A percentile compares a stretch with the other conserved stretches of the same genome.
Evolutionary conservation across 2,797 vertebrate genomes (phyloP).

Genomic region (Microctenopoma lineatum): DNA sequence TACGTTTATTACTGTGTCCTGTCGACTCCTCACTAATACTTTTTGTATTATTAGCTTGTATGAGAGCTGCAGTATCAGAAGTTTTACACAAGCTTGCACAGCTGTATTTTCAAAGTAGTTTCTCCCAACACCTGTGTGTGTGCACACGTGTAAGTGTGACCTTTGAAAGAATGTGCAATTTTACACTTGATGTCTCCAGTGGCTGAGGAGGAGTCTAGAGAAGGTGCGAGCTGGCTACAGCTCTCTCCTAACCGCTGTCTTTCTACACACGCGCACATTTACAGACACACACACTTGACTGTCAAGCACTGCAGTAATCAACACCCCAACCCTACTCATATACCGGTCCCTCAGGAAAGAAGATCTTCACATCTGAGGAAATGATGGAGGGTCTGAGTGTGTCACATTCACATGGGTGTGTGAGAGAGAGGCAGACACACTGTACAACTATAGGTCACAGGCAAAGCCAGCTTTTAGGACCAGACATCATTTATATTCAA

Average conservation of each 20-base stretch:
- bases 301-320: slow-evolving; percentile 75
- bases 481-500: slow-evolving; percentile 70
- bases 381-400: slow-evolving; percentile 40
- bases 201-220: slow-evolving; percentile 54
- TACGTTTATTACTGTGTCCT: not conserved
- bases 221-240: slow-evolving; percentile 53
- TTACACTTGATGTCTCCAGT: slow-evolving; percentile 78
- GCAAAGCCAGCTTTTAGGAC: slow-evolving; percentile 65
- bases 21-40: not conserved
- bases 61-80: not conserved
- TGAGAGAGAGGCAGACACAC: slow-evolving; percentile 12
- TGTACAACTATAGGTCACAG: slow-evolving; percentile 53
- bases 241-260: slow-evolving; percentile 65
- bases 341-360: slow-evolving; percentile 64
- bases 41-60: not conserved
- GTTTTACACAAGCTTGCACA: not conserved
- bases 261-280: slow-evolving; percentile 16
- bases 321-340: slow-evolving; percentile 75
- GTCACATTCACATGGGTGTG: slow-evolving; percentile 8
- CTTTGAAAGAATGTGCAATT: slow-evolving; percentile 76
- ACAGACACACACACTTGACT: slow-evolving; percentile 49
- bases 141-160: slow-evolving; percentile 31
- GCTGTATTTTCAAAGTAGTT: slow-evolving; percentile 18
- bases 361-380: slow-evolving; percentile 61
- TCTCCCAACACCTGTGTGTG: not conserved